phyloP scores from a whole-genome alignment of 2,888 invertebrate genomes.

The Coenonympha arcania region DNA sequence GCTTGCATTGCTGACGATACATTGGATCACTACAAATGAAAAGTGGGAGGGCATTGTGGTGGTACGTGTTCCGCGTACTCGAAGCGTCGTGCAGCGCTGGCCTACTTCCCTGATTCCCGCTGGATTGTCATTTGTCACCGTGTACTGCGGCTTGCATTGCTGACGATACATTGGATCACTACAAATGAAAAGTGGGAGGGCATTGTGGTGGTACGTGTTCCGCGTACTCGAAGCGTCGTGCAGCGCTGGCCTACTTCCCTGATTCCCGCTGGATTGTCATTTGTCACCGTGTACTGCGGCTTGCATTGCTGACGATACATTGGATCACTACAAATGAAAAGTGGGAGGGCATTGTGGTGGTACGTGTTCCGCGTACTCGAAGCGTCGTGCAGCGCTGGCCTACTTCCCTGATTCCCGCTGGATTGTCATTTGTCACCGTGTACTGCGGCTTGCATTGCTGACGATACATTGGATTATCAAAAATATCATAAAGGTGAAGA shows the following conservation, averaged over 20 bases:
- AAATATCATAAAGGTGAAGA: too few species aligned
- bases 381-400: too few species aligned
- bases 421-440: constrained; percentile 37
- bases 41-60: constrained; percentile 22
- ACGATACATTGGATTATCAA: constrained; percentile 10
- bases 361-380: constrained; percentile 22
- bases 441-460: constrained; percentile 16
- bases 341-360: constrained; percentile 22
- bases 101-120: constrained; percentile 45
- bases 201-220: constrained; percentile 25
- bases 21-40: constrained; percentile 14
- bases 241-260: constrained; percentile 42
- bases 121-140: constrained; percentile 39
- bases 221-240: too few species aligned
- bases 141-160: constrained; percentile 15
- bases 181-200: constrained; percentile 15
- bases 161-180: constrained; percentile 11
- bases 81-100: too few species aligned
- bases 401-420: constrained; percentile 44
- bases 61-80: constrained; percentile 22
- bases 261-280: constrained; percentile 43
- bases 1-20: constrained; percentile 16
- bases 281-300: constrained; percentile 29
- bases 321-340: constrained; percentile 13
- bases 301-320: constrained; percentile 17